Conservation (phyloP, 2,888 invertebrate species). For the Odontothrips loti region DNA sequence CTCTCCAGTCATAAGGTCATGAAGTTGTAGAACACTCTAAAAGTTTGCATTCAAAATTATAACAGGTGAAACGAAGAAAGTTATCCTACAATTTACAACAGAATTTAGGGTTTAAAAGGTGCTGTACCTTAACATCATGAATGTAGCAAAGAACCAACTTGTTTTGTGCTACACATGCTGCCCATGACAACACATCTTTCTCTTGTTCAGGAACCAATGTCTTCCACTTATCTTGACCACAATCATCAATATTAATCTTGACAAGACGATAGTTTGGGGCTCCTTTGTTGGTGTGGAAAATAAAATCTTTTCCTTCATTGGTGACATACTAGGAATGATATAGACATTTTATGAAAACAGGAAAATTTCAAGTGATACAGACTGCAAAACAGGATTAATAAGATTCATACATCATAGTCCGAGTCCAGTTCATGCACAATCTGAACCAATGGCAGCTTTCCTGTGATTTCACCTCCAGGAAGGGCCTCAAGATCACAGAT, state of each 20-base stretch:
- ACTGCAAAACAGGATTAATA: conserved; percentile 27
- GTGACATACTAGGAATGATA: conserved; percentile 69
- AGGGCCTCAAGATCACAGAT: conserved; percentile 66
- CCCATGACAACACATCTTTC: conserved; percentile 87
- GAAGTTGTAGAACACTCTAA: conserved; percentile 78
- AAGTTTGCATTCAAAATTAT: not conserved
- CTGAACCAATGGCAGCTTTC: conserved; percentile 65
- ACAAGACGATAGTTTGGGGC: conserved; percentile 89
- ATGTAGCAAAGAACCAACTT: conserved; percentile 85
- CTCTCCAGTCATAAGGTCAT: conserved; percentile 67
- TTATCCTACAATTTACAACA: conserved; percentile 12
- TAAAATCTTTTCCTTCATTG: conserved; percentile 63
- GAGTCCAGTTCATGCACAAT: conserved; percentile 87
- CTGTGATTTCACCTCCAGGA: conserved; percentile 56
- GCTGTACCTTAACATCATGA: conserved; percentile 78
- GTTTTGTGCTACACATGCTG: conserved; percentile 74
- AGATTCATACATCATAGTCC: conserved; percentile 73
- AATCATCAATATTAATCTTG: conserved; percentile 71
- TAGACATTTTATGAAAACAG: conserved; percentile 31
- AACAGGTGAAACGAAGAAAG: not conserved
- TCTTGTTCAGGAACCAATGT: conserved; percentile 79
- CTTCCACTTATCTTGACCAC: conserved; percentile 71
- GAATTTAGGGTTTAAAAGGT: not conserved
- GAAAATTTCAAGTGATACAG: not conserved
- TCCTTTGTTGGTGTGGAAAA: conserved; percentile 86